Evolutionary conservation across 2,888 invertebrate species (phyloP).

Genomic region (Cactoblastis cactorum): DNA sequence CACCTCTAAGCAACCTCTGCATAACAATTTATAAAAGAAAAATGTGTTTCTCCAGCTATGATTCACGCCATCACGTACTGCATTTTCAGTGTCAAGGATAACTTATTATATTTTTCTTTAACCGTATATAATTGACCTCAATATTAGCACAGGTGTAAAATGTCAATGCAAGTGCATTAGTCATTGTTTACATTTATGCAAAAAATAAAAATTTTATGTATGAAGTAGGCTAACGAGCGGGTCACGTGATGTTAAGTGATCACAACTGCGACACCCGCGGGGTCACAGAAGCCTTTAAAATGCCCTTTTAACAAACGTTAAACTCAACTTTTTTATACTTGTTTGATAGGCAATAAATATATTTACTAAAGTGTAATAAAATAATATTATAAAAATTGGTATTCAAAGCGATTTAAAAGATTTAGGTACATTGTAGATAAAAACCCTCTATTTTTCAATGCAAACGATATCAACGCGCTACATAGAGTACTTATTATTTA

Average conservation of each 20-base stretch:
- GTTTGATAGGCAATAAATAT: too few species aligned
- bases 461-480: not conserved
- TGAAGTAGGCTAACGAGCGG: too few species aligned
- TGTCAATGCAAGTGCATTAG: slow-evolving; percentile 2
- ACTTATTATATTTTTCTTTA: not conserved
- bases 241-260: too few species aligned
- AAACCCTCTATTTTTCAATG: not conserved
- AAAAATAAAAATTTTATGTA: too few species aligned
- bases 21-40: not conserved
- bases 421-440: too few species aligned
- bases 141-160: not conserved
- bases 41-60: not conserved
- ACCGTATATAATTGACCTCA: slow-evolving; percentile 2
- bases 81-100: slow-evolving; percentile 10
- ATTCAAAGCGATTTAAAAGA: too few species aligned
- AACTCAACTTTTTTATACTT: too few species aligned
- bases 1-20: not conserved
- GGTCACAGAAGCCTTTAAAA: too few species aligned
- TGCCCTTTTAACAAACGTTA: too few species aligned
- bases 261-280: too few species aligned
- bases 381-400: too few species aligned
- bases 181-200: not conserved
- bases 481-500: not conserved
- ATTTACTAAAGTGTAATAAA: too few species aligned
- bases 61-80: not conserved